Base-by-base conservation (phyloP, 2,888 invertebrate genomes). In the Trilocha varians region DNA sequence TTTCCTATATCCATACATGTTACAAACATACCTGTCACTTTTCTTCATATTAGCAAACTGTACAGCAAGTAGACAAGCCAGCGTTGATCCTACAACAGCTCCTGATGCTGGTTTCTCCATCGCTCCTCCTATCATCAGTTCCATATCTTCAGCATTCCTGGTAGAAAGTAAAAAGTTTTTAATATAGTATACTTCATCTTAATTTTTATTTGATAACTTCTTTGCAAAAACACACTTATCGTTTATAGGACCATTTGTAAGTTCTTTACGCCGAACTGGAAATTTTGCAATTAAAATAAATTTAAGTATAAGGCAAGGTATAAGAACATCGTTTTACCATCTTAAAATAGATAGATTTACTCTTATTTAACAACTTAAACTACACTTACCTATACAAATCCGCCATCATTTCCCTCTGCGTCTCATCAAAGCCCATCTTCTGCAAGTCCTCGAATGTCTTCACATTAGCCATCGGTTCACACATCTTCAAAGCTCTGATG, bases 31-130 rank as follows among this genome's bases (percentile, higher is more conserved):
- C 87, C 87, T 87, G 83, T 98, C 98, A 41, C 96, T 94, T 57
- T 91, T 91, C 58, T 95, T 91, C 5, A 96, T 78, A 49, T 91
- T 90, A 33, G 90, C 89, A 68, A 98, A 96, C 71, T 97, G 97
- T 41, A 91, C 73, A 16, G 91, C 93, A 8, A 97, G 66, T 5
- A 98, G 87, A 59, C 97, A 98, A n/a, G 92, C 92, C 40, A 97
- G 90, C 0, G 97, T 97, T 0, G 94, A 92, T 1, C 97, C 97
- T 3, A 97, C 91, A 0, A 95, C 88, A 0, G 94, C 92, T 3
- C 96, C 96, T 1, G 91, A 89, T 0, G 88, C 87, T 0, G 95
- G 91, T 41, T 88, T 89, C 73, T 98, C 97, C 48, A 96, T 85
- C 9, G 96, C 83, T 3, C 93, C 95, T 25, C 94, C 97, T 3